These are phyloP conservation scores for Dipus sagitta DNA, from an alignment of 2,797 vertebrate species.

Conservation along the genomic window DNA sequence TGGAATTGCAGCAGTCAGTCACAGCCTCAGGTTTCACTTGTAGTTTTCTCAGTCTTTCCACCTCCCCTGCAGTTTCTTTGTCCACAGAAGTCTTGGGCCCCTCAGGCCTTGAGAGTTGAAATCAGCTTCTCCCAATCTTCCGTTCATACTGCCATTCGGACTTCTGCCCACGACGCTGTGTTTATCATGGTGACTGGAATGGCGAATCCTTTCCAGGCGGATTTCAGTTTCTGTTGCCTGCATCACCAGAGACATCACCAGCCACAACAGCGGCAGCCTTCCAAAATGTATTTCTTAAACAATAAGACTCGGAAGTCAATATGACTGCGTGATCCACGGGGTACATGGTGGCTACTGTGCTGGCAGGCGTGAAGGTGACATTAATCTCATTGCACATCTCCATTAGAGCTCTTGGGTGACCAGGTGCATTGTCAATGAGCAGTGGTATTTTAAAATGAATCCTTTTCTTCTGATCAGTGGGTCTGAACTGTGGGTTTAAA, in stretches of 20 bases:
- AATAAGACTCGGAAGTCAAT: constrained; percentile 40
- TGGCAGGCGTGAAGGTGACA: neutral
- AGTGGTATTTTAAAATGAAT: constrained; percentile 27
- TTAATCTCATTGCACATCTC: constrained; percentile 42
- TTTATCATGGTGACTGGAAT: neutral
- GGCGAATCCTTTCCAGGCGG: neutral
- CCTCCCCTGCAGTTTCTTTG: neutral
- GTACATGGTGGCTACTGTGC: neutral
- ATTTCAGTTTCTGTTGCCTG: neutral
- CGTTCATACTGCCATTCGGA: neutral
- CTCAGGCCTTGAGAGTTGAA: neutral
- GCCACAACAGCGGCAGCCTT: neutral
- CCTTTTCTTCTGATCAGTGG: neutral
- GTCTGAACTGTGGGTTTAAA: constrained; percentile 13
- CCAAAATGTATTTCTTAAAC: constrained; percentile 23
- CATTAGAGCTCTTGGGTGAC: constrained; percentile 29
- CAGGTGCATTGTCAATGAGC: neutral
- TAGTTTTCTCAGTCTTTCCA: neutral
- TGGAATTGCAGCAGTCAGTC: neutral
- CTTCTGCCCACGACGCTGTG: neutral
- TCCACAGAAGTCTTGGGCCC: neutral
- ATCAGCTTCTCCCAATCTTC: neutral
- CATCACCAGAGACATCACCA: neutral
- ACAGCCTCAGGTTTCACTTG: too few species aligned
- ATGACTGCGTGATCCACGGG: constrained; percentile 4